These are phyloP conservation scores for Equus quagga DNA, from an alignment of 2,113 vertebrate genomes.

Conservation along the genomic window DNA sequence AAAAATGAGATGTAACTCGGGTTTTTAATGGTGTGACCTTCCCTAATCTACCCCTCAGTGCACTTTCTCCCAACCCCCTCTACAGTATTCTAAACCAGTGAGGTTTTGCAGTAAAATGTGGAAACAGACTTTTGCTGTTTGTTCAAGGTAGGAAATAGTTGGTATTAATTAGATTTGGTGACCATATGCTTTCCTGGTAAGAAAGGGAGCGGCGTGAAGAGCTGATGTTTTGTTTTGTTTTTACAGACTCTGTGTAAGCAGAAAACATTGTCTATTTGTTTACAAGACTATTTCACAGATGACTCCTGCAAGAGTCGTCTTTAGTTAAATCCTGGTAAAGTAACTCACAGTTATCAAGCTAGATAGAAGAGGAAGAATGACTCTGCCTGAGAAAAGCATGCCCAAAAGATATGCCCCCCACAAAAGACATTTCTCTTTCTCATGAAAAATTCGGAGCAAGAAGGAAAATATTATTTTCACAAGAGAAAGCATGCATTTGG, in stretches of 20 bases:
- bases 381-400: background rate
- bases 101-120: background rate
- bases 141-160: background rate
- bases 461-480: constrained; percentile 48
- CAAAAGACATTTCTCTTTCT: background rate
- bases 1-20: background rate
- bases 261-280: background rate
- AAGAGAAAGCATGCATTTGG: constrained; percentile 43
- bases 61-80: background rate
- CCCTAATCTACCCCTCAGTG: background rate
- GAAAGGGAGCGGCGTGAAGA: background rate
- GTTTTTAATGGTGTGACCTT: constrained; percentile 15
- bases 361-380: background rate
- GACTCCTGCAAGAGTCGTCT: background rate
- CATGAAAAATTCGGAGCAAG: constrained; percentile 63
- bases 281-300: background rate
- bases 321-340: background rate
- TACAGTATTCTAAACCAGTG: background rate
- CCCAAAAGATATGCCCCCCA: background rate
- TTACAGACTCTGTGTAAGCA: background rate
- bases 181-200: background rate
- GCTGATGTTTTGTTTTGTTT: background rate
- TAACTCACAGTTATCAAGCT: constrained; percentile 14
- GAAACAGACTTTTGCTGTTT: background rate
- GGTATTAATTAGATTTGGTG: background rate